These are phyloP conservation scores for Charadrius vociferus DNA, from an alignment of 2,113 vertebrate species.

Conservation along the genomic window DNA sequence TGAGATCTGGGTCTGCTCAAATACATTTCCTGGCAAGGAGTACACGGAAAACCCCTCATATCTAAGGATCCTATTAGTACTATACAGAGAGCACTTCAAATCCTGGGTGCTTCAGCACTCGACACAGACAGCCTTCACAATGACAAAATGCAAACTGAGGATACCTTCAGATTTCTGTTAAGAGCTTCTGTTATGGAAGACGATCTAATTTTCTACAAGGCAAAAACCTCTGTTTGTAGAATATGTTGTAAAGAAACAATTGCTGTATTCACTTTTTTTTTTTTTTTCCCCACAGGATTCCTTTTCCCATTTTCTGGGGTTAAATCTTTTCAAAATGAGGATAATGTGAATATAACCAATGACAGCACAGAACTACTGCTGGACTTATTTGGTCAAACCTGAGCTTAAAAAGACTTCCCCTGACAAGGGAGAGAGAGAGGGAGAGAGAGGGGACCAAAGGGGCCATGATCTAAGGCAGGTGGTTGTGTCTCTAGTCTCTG, in stretches of 20 bases:
- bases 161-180: neutral
- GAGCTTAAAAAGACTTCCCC: neutral
- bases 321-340: neutral
- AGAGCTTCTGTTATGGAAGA: neutral
- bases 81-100: neutral
- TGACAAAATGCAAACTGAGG: neutral
- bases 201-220: neutral
- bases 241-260: neutral
- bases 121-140: neutral
- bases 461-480: neutral
- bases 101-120: neutral
- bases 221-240: neutral
- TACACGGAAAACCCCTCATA: neutral
- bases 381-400: neutral
- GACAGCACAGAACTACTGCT: neutral
- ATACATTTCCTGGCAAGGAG: neutral
- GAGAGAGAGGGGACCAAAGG: neutral
- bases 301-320: neutral
- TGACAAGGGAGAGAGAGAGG: neutral
- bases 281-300: neutral
- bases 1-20: neutral
- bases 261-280: neutral
- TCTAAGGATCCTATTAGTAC: neutral
- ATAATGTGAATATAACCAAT: neutral
- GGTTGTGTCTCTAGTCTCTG: neutral